Base-by-base conservation (phyloP, 2,113 vertebrate genomes). In the Neotoma lepida region DNA sequence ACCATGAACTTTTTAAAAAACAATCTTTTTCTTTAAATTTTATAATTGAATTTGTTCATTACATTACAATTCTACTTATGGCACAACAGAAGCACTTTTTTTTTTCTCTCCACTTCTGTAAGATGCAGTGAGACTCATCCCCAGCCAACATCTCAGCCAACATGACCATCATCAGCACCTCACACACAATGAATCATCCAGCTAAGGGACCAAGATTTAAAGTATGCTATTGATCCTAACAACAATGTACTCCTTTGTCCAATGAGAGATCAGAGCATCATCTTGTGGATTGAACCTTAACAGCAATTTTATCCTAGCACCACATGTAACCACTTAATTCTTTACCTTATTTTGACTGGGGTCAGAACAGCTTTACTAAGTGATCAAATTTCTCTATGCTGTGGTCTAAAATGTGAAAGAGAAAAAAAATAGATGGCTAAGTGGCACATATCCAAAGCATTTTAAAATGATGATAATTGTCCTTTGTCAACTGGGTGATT, bases 271-370 rank as follows among this genome's bases (percentile, higher is more conserved):
- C 33, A 92, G 76, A 91, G 46, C 44, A 93, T 88, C 80, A 86
- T 95, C 80, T 46, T 94, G n/a, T 68, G 73, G 33, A 88, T 90
- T 94, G 66, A 58, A 88, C 22, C 61, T 88, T 94, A 93, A 78
- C 84, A 35, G 74, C 66, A 95, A 94, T 90, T 94, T 90, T 78
- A 95, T 68, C 76, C 71, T 82, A 58, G 90, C 56, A 88, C 85
- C 96, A 97, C 76, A 93, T 96, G 95, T 94, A 94, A 96, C 88
- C 96, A 97, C 92, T 97, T 97, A 97, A 94, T 96, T 94, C 87
- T 92, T 94, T 91, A 93, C 87, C 70, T 89, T 95, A 94, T 88
- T 96, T 91, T 93, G 76, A 96, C 95, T 94, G 86, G 71, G 80
- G 66, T 97, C 76, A 96, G 85, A 95, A 91, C 49, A 91, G 78